These are phyloP conservation scores for Gastracanthus pulcherrimus DNA, from an alignment of 2,888 invertebrate genomes.

Conservation along the genomic window DNA sequence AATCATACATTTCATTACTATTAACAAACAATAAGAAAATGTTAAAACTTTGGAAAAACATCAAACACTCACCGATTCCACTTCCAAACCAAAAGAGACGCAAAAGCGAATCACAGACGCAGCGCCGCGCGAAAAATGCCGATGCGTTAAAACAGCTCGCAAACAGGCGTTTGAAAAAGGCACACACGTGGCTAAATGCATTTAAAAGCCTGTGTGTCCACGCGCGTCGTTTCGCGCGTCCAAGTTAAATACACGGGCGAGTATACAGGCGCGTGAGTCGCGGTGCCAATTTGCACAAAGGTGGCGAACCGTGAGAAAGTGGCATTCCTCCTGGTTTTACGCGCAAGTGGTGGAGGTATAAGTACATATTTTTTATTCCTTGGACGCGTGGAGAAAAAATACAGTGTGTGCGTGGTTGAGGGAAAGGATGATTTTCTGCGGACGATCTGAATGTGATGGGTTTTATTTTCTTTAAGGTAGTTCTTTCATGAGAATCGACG, in stretches of 20 bases:
- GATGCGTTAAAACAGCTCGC: neutral
- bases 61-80: neutral
- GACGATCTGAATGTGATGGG: too few relatives aligned
- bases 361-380: neutral
- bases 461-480: too few relatives aligned
- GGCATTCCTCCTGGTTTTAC: slow-evolving; percentile 26
- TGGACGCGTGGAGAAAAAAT: neutral
- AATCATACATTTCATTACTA: too few relatives aligned
- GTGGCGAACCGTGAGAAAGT: slow-evolving; percentile 65
- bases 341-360: neutral
- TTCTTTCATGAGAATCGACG: too few relatives aligned
- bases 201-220: slow-evolving; percentile 30
- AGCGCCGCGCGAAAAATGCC: neutral
- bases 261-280: slow-evolving; percentile 14
- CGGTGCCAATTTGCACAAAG: slow-evolving; percentile 63
- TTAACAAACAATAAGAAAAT: too few relatives aligned
- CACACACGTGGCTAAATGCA: slow-evolving; percentile 24
- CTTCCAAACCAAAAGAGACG: neutral
- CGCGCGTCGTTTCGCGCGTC: slow-evolving; percentile 32
- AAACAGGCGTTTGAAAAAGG: neutral
- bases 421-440: neutral
- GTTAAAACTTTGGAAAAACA: too few relatives aligned
- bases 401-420: too few relatives aligned
- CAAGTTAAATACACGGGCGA: slow-evolving; percentile 41
- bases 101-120: too few relatives aligned